Evolutionary conservation across 2,888 invertebrate species (phyloP), one percentile per base, ranked within the genome.

Genomic region (Dicycla oo): DNA sequence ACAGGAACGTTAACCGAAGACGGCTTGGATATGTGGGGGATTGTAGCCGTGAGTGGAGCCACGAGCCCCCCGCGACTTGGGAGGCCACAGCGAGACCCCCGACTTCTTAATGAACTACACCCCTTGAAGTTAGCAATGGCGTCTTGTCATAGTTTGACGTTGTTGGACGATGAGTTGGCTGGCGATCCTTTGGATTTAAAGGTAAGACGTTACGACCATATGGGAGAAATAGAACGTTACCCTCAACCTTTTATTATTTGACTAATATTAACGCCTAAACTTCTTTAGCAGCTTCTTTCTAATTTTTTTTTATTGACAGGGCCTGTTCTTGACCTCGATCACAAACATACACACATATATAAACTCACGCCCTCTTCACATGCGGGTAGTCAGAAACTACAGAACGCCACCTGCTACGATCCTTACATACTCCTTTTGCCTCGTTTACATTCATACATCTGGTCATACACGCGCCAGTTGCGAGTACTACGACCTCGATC

Each of bases 1-100:
- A 99, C 99, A 26, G 99, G 99, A 18, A 99, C 99, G 0, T 93
- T 99, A 76, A 99, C 99, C 0, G 99, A 99, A 92, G 99, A 99
- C 91, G 99, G 99, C 0, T 93, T 99, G 40, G 99, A 99, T 94
- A 97, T 99, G 97, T 98, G 98, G 97, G 99, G 99, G 54, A 98
- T 99, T 6, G 97, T 99, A 3, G 97, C 98, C 0, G 96, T 91
- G 11, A 90, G 90, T 34, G 71, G 81, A 0, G 91, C 92, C 15
- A 87, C 87, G 0, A 18, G 65, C 1, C 93, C 93, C 2, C 87
- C 91, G 3, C 88, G 85, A 0, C 90, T 94, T 62, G 91, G 90
- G 3, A 95, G 95, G 11, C 96, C 97, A 0, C 90, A 94, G 30
- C 94, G 96, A 11, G 95, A 96, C 78, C 95, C 97, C 0, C 82